Base-by-base conservation (phyloP, 2,888 invertebrate species). In the Scaptomyza tumidula region DNA sequence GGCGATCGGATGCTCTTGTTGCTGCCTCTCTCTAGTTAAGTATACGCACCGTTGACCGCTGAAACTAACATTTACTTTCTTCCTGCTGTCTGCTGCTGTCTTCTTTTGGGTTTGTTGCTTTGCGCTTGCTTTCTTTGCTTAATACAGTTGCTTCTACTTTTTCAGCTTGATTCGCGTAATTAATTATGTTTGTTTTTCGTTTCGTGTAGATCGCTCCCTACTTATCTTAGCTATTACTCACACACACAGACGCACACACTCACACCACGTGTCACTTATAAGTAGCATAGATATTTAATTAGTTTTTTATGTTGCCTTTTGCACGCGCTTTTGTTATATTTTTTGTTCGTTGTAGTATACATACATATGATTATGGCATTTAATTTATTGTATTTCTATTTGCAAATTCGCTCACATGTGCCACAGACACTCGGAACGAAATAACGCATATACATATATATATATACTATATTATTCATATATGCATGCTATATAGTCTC, bases 81-180 rank as follows among this genome's bases (percentile, higher is more conserved):
- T 46, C 58, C 60, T 29, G 46, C 56, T 62, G 33, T 62, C 52
- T 52, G 60, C 50, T 64, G 7, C 13, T 33, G 71, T 77, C 83
- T 84, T 33, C 33, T 86, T 86, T 83, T 84, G 88, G 88, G 89
- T 79, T 89, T 87, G 80, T 83, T 80, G 88, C 80, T 86, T 85
- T 71, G 46, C 60, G 68, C 70, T 69, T 56, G 45, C 50, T 75
- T 52, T 63, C 64, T 69, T 43, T 41, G 73, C 75, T 75, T 35
- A 39, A 61, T 55, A 27, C 55, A 49, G 49, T 62, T 60, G 44
- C 10, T 45, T n/a, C 13, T 37, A 33, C n/a, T 24, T 24, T 11
- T 62, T 66, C 35, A 52, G 35, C 52, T 82, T 75, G 55, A 7
- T 86, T 84, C 80, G 83, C 75, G 55, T 80, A 76, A 60, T 86